Conservation (phyloP, 2,113 vertebrate species). For the Dipodomys stephensi region DNA sequence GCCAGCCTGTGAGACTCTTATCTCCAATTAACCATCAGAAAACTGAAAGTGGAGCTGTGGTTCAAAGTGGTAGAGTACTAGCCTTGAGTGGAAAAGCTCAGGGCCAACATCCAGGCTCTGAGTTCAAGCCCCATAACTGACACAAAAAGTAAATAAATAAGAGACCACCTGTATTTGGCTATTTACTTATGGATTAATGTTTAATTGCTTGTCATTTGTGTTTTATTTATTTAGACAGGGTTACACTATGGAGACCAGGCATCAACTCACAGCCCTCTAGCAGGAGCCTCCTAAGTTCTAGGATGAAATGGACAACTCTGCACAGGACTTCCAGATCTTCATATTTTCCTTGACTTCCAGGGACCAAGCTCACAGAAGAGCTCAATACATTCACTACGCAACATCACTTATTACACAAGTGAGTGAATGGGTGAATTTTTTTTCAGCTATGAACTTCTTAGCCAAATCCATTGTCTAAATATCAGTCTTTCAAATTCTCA, state of each 20-base stretch:
- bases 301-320: neutral
- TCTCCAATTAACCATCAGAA: too few species aligned
- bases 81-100: too few species aligned
- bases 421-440: neutral
- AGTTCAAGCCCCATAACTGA: too few species aligned
- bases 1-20: too few species aligned
- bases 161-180: neutral
- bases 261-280: neutral
- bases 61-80: too few species aligned
- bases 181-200: neutral
- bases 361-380: neutral
- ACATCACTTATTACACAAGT: neutral
- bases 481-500: slow-evolving; percentile 5
- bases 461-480: neutral
- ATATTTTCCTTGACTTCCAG: neutral
- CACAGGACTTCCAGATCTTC: neutral
- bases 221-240: neutral
- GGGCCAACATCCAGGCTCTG: too few species aligned
- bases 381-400: too few species aligned
- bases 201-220: too few species aligned
- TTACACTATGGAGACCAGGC: too few species aligned
- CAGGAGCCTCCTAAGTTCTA: neutral
- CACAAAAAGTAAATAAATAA: too few species aligned
- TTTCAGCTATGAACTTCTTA: neutral
- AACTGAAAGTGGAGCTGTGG: too few species aligned